These are phyloP conservation scores for Tetheella fluctuosa DNA, from an alignment of 2,888 invertebrate genomes.

Conservation along the genomic window DNA sequence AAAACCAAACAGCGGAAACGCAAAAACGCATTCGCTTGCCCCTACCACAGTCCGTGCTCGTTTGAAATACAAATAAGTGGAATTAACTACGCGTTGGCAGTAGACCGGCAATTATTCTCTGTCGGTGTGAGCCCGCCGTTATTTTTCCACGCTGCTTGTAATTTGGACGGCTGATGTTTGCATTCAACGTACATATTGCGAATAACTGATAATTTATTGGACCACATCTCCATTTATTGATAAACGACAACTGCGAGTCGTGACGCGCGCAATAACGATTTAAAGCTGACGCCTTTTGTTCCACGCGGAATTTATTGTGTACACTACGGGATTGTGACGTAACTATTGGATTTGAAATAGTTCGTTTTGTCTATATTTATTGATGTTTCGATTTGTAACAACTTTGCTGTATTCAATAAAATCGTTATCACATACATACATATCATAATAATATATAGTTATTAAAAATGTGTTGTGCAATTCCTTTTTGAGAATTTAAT, in stretches of 20 bases:
- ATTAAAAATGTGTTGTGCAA: too few species aligned
- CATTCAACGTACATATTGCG: slow-evolving; percentile 58
- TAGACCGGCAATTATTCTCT: slow-evolving; percentile 69
- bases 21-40: slow-evolving; percentile 16
- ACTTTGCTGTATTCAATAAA: too few species aligned
- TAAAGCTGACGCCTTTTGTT: slow-evolving; percentile 48
- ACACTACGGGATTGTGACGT: slow-evolving; percentile 25
- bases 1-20: slow-evolving; percentile 27
- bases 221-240: slow-evolving; percentile 67
- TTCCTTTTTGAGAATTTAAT: too few species aligned
- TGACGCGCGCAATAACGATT: slow-evolving; percentile 51
- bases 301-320: slow-evolving; percentile 44
- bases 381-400: neutral
- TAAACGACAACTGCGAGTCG: slow-evolving; percentile 52
- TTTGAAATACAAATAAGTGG: slow-evolving; percentile 63
- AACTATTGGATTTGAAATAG: slow-evolving; percentile 6
- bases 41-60: slow-evolving; percentile 14
- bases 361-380: neutral
- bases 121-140: slow-evolving; percentile 55
- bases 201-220: slow-evolving; percentile 63
- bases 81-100: slow-evolving; percentile 65
- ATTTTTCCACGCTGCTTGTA: slow-evolving; percentile 67
- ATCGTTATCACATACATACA: too few species aligned
- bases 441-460: too few species aligned
- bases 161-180: slow-evolving; percentile 67